Conservation (phyloP, 37 sponge, comb jelly and placozoan genomes). For the Spongia lamella region DNA sequence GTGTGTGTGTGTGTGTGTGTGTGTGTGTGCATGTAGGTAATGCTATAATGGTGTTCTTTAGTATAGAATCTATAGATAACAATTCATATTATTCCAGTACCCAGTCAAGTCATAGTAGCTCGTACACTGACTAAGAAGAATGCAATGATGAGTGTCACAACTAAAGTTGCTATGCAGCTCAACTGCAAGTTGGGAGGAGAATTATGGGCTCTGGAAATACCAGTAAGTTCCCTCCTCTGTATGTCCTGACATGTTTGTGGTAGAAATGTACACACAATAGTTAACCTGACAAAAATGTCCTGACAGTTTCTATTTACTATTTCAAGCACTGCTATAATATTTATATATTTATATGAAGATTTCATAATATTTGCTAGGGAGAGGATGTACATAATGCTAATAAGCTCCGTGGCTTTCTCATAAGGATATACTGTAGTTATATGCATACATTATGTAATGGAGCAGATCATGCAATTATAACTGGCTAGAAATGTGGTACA, state of each 20-base stretch:
- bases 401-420: too few species aligned
- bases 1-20: not conserved
- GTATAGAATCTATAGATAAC: not conserved
- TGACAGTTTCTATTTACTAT: not conserved
- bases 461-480: too few species aligned
- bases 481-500: too few species aligned
- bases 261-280: not conserved
- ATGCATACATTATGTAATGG: too few species aligned
- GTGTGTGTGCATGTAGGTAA: not conserved
- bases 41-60: not conserved
- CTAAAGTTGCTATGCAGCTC: constrained; percentile 92
- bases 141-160: constrained; percentile 87
- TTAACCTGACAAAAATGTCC: not conserved
- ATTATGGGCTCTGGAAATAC: constrained; percentile 90
- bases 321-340: not conserved
- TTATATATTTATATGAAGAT: too few species aligned
- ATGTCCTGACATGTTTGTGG: not conserved
- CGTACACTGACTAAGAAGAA: constrained; percentile 77
- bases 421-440: too few species aligned
- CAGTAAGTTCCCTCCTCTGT: constrained; percentile 45
- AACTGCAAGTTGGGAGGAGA: constrained; percentile 96
- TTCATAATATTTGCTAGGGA: too few species aligned
- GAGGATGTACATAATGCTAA: too few species aligned
- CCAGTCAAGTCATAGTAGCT: constrained; percentile 75
- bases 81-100: constrained; percentile 42